Evolutionary conservation across 2,113 vertebrate genomes (phyloP).

Genomic region (Tetrao urogallus): DNA sequence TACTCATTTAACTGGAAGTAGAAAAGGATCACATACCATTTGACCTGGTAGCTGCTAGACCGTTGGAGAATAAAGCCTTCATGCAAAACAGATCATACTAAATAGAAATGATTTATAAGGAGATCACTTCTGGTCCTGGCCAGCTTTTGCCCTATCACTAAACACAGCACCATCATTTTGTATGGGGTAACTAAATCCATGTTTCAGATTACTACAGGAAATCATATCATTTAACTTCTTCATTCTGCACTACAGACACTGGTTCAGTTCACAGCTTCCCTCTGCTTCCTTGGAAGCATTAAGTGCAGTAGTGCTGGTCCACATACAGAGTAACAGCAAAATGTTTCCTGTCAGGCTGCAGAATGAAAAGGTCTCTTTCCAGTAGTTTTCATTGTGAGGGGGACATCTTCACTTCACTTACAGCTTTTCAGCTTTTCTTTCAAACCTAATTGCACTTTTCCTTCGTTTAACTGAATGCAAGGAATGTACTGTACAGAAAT

Average conservation of each 20-base stretch:
- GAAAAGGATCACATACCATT: constrained; percentile 9
- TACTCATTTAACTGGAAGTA: not conserved
- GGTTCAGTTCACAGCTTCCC: not conserved
- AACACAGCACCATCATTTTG: not conserved
- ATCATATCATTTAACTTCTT: not conserved
- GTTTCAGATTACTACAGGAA: not conserved
- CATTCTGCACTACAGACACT: not conserved
- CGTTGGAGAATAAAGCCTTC: constrained; percentile 24
- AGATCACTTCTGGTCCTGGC: not conserved
- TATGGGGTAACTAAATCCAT: not conserved
- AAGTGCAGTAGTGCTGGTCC: not conserved
- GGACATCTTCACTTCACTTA: not conserved
- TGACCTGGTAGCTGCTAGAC: constrained; percentile 22
- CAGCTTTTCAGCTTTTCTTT: not conserved
- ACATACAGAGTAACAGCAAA: not conserved
- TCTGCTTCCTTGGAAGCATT: not conserved
- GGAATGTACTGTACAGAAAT: not conserved
- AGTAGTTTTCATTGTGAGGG: not conserved
- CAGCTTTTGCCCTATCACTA: not conserved
- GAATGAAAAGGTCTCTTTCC: not conserved
- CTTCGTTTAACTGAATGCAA: not conserved
- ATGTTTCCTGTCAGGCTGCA: not conserved
- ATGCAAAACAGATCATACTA: not conserved
- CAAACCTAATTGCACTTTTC: not conserved
- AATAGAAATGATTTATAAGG: constrained; percentile 27